Evolutionary conservation across 2,797 vertebrate species (phyloP), one percentile per base, ranked within the genome.

Genomic region (Pangasius larnaudii): DNA sequence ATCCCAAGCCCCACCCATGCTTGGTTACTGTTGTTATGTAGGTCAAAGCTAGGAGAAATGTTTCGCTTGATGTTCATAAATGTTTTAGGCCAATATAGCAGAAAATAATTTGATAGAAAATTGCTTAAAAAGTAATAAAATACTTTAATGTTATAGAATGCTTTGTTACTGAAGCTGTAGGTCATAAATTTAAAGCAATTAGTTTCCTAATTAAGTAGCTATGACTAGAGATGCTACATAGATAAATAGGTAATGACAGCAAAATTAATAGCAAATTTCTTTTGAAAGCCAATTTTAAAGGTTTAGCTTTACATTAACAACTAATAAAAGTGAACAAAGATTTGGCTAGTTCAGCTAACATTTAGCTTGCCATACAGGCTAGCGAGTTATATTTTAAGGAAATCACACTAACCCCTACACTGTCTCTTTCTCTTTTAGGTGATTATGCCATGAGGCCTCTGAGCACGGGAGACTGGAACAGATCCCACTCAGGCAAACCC

Each of bases 401-500:
- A 46, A 27, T 27, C 51, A 5, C 9, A 18, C 77, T 79, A 58
- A 79, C 77, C 9, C 30, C 18, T n/a, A 53, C 16, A 18, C 53
- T 77, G 1, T 91, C 10, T 74, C 9, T 30, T 24, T 8, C 51
- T 49, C 91, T 79, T 61, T 19, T 84, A 97, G 97, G 95, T 10
- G 92, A 95, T 87, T 91, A 91, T 13, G n/a, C 92, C 86, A 91
- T 92, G 67, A 94, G 87, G 82, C 95, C 93, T 19, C 69, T 90
- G 69, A 94, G 91, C 1, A 90, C 92, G 0, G 91, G 93, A 2
- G 92, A 91, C 24, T 93, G 91, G 90, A 96, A 93, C 91, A 96
- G 95, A 87, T 91, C 94, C 89, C 95, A 94, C 84, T 95, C 92
- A 88, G 95, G 91, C 67, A 96, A 96, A 69, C 95, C 93, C 86